A percentile compares a stretch with the other conserved stretches of the same genome.
phyloP scores from a whole-genome alignment of 2,888 invertebrate genomes.

The Yponomeuta malinellus region DNA sequence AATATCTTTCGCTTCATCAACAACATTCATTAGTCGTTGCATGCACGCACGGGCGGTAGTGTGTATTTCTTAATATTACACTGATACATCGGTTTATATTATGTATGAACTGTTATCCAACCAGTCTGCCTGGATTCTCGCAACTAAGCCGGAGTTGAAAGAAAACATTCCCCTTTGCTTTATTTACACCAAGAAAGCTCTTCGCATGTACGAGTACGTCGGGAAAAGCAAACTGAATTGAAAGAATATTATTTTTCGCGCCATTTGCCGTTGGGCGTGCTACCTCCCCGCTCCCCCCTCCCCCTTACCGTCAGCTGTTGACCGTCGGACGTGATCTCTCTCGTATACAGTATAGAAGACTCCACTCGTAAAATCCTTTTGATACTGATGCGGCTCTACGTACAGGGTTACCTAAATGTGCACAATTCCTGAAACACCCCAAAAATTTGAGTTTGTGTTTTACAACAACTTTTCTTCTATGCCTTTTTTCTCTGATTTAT shows the following conservation, averaged over 20 bases:
- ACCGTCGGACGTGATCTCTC: slow-evolving; percentile 36
- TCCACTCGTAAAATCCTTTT: neutral
- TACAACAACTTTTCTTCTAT: too few relatives aligned
- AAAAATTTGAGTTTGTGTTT: too few relatives aligned
- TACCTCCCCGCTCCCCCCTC: neutral
- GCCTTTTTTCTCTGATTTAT: too few relatives aligned
- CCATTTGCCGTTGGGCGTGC: slow-evolving; percentile 52
- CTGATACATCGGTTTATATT: too few relatives aligned
- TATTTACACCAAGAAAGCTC: neutral
- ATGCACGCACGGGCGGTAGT: too few relatives aligned
- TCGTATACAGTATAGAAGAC: neutral
- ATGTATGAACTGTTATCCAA: neutral
- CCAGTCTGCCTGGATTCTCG: neutral
- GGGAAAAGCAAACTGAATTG: slow-evolving; percentile 25
- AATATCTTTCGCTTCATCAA: too few relatives aligned
- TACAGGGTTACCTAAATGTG: neutral
- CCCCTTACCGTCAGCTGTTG: slow-evolving; percentile 36
- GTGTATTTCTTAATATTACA: too few relatives aligned
- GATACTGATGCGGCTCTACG: neutral
- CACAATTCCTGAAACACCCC: too few relatives aligned
- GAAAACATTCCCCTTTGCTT: neutral
- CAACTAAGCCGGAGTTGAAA: neutral
- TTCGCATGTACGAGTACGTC: neutral
- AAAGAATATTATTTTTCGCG: slow-evolving; percentile 58
- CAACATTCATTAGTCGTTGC: too few relatives aligned